Base-by-base conservation (phyloP, 1,140 invertebrate genomes). In the Heliconius eleuchia region DNA sequence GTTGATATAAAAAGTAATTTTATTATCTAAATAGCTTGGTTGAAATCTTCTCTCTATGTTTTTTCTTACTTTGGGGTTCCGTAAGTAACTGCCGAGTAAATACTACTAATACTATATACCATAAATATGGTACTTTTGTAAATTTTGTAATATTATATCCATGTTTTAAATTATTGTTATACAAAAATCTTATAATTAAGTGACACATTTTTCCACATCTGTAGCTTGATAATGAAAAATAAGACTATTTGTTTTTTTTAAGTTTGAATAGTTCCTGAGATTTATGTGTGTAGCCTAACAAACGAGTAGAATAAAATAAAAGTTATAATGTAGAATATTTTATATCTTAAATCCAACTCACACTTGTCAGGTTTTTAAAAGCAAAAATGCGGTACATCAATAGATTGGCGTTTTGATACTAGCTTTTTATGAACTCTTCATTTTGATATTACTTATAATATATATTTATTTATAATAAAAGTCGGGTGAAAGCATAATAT, bases 371-470 rank as follows among this genome's bases (percentile, higher is more conserved):
- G 2, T 66, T 66, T 66, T 66, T 66, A 82, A 75, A 80, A 82
- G 77, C 71, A 77, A 23, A 76, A 71, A 72, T 77, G 76, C 76
- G 79, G 82, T 80, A 78, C 78, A 77, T 66, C 60, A 30, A 66
- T 66, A 66, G 80, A 74, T 9, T 73, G 76, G 76, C 75, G 55
- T 82, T 82, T 82, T 82, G 78, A 82, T 82, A 77, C 72, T 75
- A 74, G 75, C 76, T 76, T 82, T 82, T 82, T 80, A 80, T 74
- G 50, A 71, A 60, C 71, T 80, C 30, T 81, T 81, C 77, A 81
- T 79, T 80, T 80, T 73, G 71, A 82, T 73, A 79, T 80, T 79
- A 79, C 74, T 80, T 81, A 77, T 81, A 83, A 77, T 81, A 81
- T 79, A 83, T 77, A 80, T 76, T 77, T 74, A 79, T 78, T 79